Evolutionary conservation across 92 coral and sea anemone species (phyloP).

Genomic region (Phenganax subtilis): DNA sequence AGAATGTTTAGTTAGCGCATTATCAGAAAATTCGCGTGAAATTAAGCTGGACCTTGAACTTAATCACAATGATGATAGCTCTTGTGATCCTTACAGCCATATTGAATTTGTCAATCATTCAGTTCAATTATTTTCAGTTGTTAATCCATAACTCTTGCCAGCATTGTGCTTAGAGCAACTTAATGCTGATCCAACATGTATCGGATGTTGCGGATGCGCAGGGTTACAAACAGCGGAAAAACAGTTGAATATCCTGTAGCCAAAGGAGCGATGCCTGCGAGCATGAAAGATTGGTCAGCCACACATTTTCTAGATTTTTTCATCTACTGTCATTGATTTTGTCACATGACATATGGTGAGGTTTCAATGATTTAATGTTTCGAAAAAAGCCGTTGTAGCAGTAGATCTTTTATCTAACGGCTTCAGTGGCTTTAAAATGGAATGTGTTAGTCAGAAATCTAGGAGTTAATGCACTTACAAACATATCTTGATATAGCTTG

Average conservation of each 20-base stretch:
- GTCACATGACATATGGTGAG: no score
- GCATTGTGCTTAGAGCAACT: neutral
- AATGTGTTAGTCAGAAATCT: no score
- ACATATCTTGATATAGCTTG: no score
- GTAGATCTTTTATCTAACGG: no score
- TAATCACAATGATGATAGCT: neutral
- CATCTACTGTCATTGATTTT: no score
- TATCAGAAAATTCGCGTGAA: no score
- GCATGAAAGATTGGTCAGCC: neutral
- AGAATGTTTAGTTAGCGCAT: no score
- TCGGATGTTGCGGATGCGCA: neutral
- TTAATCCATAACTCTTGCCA: constrained; percentile 1
- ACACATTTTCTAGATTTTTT: no score
- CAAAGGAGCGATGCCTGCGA: neutral
- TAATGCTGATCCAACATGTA: constrained; percentile 4
- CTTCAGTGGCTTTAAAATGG: no score
- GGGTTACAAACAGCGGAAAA: neutral
- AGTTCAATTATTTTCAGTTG: neutral
- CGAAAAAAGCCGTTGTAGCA: no score
- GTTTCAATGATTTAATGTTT: no score
- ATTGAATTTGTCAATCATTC: constrained; percentile 2
- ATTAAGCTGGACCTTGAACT: neutral
- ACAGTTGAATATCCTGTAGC: neutral
- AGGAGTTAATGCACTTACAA: no score
- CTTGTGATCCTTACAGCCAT: neutral